Conservation (phyloP, 2,888 invertebrate genomes). For the Stramonita haemastoma region DNA sequence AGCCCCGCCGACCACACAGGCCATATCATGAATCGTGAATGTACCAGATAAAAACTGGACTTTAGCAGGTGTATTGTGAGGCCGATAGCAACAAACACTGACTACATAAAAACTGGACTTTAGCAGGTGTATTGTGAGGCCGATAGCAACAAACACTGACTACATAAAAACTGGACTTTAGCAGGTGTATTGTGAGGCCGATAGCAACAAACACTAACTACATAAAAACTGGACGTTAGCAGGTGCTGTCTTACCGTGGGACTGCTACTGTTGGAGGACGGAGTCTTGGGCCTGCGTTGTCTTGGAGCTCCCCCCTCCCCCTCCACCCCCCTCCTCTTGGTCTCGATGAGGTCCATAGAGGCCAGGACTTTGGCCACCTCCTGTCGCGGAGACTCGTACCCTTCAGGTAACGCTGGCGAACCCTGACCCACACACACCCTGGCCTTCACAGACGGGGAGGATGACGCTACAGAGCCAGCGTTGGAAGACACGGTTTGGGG, state of each 20-base stretch:
- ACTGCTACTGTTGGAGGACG: not conserved
- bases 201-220: no score
- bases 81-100: no score
- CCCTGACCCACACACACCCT: not conserved
- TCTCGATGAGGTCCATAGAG: not conserved
- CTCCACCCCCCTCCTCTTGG: not conserved
- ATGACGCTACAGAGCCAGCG: not conserved
- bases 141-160: no score
- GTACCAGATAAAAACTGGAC: no score
- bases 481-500: not conserved
- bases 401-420: not conserved
- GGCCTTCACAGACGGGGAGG: not conserved
- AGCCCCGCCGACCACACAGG: no score
- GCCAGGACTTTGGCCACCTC: not conserved
- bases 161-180: no score
- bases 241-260: not conserved
- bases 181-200: no score
- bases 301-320: not conserved
- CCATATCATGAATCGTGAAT: no score
- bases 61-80: no score
- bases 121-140: no score
- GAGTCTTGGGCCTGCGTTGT: not conserved
- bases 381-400: not conserved
- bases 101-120: no score
- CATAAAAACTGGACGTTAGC: no score